Evolutionary conservation across 2,113 vertebrate species (phyloP).

Genomic region (Hemichromis elongatus): DNA sequence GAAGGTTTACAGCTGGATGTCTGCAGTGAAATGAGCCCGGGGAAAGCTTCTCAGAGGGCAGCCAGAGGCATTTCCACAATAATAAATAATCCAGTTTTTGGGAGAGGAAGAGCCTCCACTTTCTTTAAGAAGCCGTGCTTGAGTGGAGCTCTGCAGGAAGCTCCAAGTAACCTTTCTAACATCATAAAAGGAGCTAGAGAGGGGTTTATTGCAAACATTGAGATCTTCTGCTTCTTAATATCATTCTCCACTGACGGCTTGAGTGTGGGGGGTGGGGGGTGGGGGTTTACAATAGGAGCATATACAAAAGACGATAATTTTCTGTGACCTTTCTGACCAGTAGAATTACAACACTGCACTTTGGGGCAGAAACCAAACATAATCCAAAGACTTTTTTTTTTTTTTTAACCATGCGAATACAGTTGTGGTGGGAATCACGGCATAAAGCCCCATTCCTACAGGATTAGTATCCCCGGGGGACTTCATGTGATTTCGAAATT

Average conservation of each 20-base stretch:
- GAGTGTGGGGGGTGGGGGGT: too few relatives aligned
- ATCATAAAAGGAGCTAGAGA: neutral
- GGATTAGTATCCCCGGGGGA: neutral
- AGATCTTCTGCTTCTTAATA: neutral
- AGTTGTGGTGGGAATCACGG: neutral
- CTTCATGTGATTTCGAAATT: neutral
- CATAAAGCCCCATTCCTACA: neutral
- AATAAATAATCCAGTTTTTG: slow-evolving; percentile 51
- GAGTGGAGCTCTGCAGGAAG: neutral
- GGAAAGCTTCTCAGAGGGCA: slow-evolving; percentile 14
- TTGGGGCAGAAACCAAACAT: neutral
- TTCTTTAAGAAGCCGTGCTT: neutral
- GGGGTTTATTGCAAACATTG: neutral
- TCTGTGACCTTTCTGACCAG: neutral
- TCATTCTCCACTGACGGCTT: neutral
- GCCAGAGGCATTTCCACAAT: slow-evolving; percentile 56
- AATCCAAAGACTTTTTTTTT: neutral
- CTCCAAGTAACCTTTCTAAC: neutral
- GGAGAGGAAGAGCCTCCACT: neutral
- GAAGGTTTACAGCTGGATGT: slow-evolving; percentile 49
- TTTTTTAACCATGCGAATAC: neutral
- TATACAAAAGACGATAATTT: neutral
- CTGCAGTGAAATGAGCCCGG: slow-evolving; percentile 36
- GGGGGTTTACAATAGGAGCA: neutral
- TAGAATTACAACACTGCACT: neutral